These are phyloP conservation scores for Gymnorhina tibicen DNA, from an alignment of 2,113 vertebrate genomes.

Conservation along the genomic window DNA sequence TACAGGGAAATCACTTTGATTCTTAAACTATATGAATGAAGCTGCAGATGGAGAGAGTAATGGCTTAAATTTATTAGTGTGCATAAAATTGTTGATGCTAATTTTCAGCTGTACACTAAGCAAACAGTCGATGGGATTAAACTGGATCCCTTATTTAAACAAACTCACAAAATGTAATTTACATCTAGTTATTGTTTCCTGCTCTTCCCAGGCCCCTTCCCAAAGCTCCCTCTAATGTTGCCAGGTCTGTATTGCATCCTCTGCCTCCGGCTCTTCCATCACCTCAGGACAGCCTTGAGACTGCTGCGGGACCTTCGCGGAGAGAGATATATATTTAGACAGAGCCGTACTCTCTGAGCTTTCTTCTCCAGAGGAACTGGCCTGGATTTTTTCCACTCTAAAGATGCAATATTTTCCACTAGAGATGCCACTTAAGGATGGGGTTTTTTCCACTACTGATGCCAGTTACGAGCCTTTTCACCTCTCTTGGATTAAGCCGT, in stretches of 20 bases:
- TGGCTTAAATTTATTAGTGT: conserved; percentile 63
- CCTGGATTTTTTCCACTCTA: neutral
- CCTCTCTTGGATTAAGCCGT: neutral
- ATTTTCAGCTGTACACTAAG: conserved; percentile 63
- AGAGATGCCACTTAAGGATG: neutral
- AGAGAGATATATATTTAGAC: neutral
- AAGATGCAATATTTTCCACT: neutral
- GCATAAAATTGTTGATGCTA: conserved; percentile 61
- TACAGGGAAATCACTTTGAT: conserved; percentile 49
- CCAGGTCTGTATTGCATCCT: neutral
- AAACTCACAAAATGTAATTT: conserved; percentile 48
- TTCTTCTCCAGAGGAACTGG: neutral
- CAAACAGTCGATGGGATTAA: conserved; percentile 38
- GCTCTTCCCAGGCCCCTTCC: conserved; percentile 27
- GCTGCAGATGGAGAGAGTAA: conserved; percentile 66
- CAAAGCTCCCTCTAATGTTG: conserved; percentile 63
- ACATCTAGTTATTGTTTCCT: conserved; percentile 33
- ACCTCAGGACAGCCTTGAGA: neutral
- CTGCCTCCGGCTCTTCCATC: neutral
- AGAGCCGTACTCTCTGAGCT: neutral
- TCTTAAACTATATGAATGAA: conserved; percentile 60
- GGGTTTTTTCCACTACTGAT: neutral
- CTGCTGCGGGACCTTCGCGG: neutral
- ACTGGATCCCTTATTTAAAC: conserved; percentile 59
- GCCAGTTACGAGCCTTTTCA: neutral